Base-by-base conservation (phyloP, 2,888 invertebrate species). In the Polia nebulosa region DNA sequence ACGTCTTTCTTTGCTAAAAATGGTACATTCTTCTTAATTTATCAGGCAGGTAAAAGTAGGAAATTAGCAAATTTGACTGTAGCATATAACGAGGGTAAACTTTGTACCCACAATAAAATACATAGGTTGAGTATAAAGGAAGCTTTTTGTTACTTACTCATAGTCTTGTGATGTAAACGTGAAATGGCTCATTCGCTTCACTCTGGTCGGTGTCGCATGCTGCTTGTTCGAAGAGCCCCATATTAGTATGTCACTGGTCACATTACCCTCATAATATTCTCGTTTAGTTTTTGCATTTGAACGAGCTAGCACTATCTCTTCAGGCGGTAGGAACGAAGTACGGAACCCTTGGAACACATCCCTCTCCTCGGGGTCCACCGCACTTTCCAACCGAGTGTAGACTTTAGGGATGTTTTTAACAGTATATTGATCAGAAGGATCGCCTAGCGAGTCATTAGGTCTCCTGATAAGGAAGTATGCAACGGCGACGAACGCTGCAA, bases 291-390 rank as follows among this genome's bases (percentile, higher is more conserved):
- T 81, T 0, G 79, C 78, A 60, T 88, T 65, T 20, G 77, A 85
- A 20, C 86, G 87, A 41, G 96, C 95, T 41, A 96, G 88, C 49
- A 94, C 89, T 49, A 96, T 90, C 52, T 95, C 95, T 62, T 96
- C 96, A 0, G 92, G 90, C 0, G 97, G 97, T 49, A 97, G 88
- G 82, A 96, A 97, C 20, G 97, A 97, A 0, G 97, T 97, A 55
- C 96, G 95, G 60, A 96, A 96, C 75, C 97, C 97, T 78, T 96
- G 94, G 85, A 97, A 96, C 0, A 97, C 92, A 55, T 96, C 96
- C 61, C 96, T 92, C 69, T 97, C 96, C 66, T 97, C 96, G 20
- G 96, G 91, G 78, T 96, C 93, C 3, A 92, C 85, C 3, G 73
- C 69, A 13, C 87, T 85, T 82, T 96, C 96, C 39, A 93, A 87